Base-by-base conservation (phyloP, 2,113 vertebrate genomes). In the Anas platyrhynchos region DNA sequence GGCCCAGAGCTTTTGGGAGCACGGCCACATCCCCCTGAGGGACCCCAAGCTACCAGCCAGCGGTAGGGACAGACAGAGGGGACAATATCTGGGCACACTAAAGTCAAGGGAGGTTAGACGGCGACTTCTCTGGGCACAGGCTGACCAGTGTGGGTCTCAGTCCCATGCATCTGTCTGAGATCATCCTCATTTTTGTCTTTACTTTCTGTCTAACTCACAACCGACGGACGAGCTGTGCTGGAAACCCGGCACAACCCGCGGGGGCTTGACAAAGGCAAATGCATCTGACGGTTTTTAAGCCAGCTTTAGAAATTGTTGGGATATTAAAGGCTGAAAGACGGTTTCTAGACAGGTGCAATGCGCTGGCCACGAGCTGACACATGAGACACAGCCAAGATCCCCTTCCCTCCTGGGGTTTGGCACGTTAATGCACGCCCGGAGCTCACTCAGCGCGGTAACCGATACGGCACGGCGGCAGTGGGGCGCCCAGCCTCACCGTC, bases 401-500 rank as follows among this genome's bases (percentile, higher is more conserved):
- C n/a, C 46, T 61, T 82, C 55, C 41, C 77, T 55, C 44, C 43
- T 0, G 0, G 74, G 66, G 11, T 68, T 73, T 67, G 21, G 62
- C 2, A 1, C 2, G 10, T 22, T 62, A 44, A 16, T 41, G 48
- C 52, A 26, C 0, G 11, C 44, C 69, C 4, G 0, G 54, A 31
- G 65, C 75, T 84, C 16, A 4, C 75, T 84, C 16, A 5, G 83
- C 18, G 3, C 0, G 4, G 65, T 48, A 48, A 86, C 66, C 0
- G 16, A 72, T 34, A 48, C 0, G 5, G 31, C 0, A n/a, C 6
- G 8, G 73, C 32, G 12, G 73, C 56, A 44, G 61, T 9, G 29
- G 91, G 32, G 48, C 52, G 2, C 32, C 46, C 66, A 78, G 59
- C 98, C 99, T 99, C 98, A 99, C 99, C 98, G 99, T 99, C 98